Conservation (phyloP, 2,797 vertebrate genomes). For the Botia almorhae region DNA sequence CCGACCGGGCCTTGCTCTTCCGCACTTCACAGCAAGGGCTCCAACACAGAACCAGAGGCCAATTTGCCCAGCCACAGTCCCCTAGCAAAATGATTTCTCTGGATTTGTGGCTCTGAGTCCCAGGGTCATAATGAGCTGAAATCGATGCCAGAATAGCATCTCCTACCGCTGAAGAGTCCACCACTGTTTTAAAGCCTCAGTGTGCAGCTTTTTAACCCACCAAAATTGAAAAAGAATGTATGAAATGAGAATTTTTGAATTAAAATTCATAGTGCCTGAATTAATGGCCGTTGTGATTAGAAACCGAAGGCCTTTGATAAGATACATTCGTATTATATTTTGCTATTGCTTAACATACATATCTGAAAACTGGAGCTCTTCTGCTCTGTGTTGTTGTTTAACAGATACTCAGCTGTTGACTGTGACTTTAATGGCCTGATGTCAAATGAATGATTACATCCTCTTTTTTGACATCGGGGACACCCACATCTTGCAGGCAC, state of each 20-base stretch:
- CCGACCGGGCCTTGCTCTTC: slow-evolving; percentile 78
- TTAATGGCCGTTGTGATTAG: too few relatives aligned
- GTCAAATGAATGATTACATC: slow-evolving; percentile 57
- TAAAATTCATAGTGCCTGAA: not conserved
- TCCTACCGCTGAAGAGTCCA: slow-evolving; percentile 60
- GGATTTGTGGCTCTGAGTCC: slow-evolving; percentile 70
- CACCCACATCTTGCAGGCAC: slow-evolving; percentile 51
- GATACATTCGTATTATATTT: too few relatives aligned
- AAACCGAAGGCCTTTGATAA: too few relatives aligned
- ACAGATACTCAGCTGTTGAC: slow-evolving; percentile 21
- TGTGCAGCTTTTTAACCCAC: not conserved
- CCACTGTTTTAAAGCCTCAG: slow-evolving; percentile 54
- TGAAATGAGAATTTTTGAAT: not conserved
- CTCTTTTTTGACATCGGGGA: slow-evolving; percentile 47
- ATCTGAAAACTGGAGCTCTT: slow-evolving; percentile 1
- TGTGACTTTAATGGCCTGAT: slow-evolving; percentile 55
- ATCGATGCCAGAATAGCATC: slow-evolving; percentile 75
- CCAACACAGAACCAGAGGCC: slow-evolving; percentile 75
- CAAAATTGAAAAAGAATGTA: not conserved
- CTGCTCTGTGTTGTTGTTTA: slow-evolving; percentile 22
- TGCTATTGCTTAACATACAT: too few relatives aligned
- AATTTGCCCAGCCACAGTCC: slow-evolving; percentile 72
- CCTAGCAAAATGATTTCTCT: slow-evolving; percentile 72
- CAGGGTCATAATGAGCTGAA: slow-evolving; percentile 79
- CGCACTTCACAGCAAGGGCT: slow-evolving; percentile 76